A percentile compares a stretch with the other conserved stretches of the same genome.
phyloP scores from a whole-genome alignment of 2,888 invertebrate genomes.

The Hydraecia micacea region DNA sequence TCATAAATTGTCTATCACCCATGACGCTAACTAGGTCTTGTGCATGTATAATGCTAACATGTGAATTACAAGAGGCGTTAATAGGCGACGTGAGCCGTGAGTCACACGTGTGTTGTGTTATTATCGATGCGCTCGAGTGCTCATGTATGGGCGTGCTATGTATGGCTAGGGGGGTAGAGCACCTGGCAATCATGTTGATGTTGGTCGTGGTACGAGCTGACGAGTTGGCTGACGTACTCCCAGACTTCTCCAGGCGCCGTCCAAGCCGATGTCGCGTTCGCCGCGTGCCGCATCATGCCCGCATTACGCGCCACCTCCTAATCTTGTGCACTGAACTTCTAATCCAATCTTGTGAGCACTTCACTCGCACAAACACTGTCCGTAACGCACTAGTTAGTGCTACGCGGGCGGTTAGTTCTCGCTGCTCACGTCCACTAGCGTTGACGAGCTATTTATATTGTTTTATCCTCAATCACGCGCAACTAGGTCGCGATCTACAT shows the following conservation, averaged over 20 bases:
- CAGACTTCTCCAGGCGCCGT: conserved; percentile 91
- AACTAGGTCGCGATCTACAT: conserved; percentile 89
- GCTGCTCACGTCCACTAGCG: conserved; percentile 80
- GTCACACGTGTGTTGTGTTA: conserved; percentile 77
- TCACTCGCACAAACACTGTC: conserved; percentile 68
- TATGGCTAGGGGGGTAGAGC: conserved; percentile 57
- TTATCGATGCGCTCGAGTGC: conserved; percentile 74
- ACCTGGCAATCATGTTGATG: conserved; percentile 89
- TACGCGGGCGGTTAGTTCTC: conserved; percentile 70
- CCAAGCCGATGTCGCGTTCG: conserved; percentile 85
- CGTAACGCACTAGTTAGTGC: conserved; percentile 72
- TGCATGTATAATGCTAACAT: conserved; percentile 79
- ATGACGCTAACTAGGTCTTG: conserved; percentile 78
- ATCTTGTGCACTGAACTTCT: conserved; percentile 50
- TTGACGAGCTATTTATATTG: conserved; percentile 90
- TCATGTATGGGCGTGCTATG: conserved; percentile 47
- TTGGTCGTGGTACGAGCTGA: conserved; percentile 91
- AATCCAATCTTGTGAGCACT: conserved; percentile 63
- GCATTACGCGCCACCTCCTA: conserved; percentile 77
- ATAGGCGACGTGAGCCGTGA: conserved; percentile 73
- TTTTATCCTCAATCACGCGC: conserved; percentile 89
- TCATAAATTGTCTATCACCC: conserved; percentile 71
- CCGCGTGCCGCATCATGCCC: conserved; percentile 89
- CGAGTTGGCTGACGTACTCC: conserved; percentile 92
- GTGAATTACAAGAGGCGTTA: conserved; percentile 79